Base-by-base conservation (phyloP, 2,888 invertebrate genomes). In the Lasioglossum lativentre region DNA sequence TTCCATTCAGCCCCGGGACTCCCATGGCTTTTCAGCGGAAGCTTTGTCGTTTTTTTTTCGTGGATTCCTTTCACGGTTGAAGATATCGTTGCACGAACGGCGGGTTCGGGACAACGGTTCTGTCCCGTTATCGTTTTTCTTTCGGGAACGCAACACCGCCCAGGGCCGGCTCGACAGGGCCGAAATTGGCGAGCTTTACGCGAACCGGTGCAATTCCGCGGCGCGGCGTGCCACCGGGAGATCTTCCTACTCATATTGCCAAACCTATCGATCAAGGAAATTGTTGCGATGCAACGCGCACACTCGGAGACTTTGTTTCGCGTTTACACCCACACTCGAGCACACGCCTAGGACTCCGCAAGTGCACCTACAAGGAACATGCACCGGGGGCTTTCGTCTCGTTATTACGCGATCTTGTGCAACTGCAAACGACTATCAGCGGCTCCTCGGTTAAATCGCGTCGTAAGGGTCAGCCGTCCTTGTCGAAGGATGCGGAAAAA, bases 341-440 rank as follows among this genome's bases (percentile, higher is more conserved):
- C 74, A 68, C 40, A 40, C 85, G 52, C n/a, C 52, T 68, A 76
- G 66, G 74, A 77, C 85, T 78, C 63, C 70, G 75, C 73, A 56
- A n/a, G 85, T 72, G 71, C 76, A 80, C 79, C 63, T 77, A 70
- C 27, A 59, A n/a, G 42, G 76, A 47, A 47, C 75, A 75, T 81
- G 78, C 78, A 63, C 78, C 23, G 71, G 38, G 38, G 30, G 42
- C 85, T 71, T 75, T 68, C 38, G 52, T 72, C 88, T n/a, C 10
- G 83, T 82, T 89, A 83, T 89, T 89, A 83, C 86, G 71, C 75
- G 88, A 89, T 89, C 89, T 89, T 84, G 90, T 86, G 89, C 89
- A 89, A 89, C 84, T 77, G 83, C 73, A 81, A 76, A 73, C 85
- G 75, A 71, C 81, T n/a, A n/a, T n/a, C 79, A 86, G 86, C 89